These are phyloP conservation scores for Eudemis profundana DNA, from an alignment of 2,888 invertebrate genomes.

Conservation along the genomic window DNA sequence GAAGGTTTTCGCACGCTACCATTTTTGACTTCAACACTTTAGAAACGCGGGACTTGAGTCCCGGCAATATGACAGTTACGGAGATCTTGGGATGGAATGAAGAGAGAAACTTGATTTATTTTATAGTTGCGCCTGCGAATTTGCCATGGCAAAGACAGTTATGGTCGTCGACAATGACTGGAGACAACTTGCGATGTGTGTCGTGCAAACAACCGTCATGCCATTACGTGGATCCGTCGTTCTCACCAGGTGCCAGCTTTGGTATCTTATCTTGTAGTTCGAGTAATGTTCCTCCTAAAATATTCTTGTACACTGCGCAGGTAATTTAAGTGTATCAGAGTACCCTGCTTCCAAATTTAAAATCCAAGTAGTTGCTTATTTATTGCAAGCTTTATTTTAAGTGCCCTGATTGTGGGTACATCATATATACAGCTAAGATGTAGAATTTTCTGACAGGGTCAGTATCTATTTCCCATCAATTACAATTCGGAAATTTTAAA, in stretches of 20 bases:
- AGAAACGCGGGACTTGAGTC: constrained; percentile 76
- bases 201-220: constrained; percentile 89
- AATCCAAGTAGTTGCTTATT: constrained; percentile 15
- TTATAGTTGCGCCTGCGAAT: constrained; percentile 86
- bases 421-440: neutral
- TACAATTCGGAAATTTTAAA: too few relatives aligned
- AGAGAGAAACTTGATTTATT: constrained; percentile 86
- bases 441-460: too few relatives aligned
- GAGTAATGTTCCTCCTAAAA: constrained; percentile 67
- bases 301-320: constrained; percentile 78
- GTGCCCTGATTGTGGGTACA: too few relatives aligned
- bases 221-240: constrained; percentile 85
- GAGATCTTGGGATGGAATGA: constrained; percentile 87
- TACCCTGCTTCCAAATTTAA: constrained; percentile 9
- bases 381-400: constrained; percentile 15
- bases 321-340: constrained; percentile 53
- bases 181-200: constrained; percentile 85
- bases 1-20: constrained; percentile 78
- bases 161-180: constrained; percentile 77
- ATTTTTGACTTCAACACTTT: constrained; percentile 66
- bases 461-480: too few relatives aligned
- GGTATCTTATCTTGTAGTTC: constrained; percentile 71
- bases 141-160: constrained; percentile 90
- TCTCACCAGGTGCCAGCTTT: constrained; percentile 73
- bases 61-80: constrained; percentile 86